Conservation (phyloP, 2,888 invertebrate species). For the Melanostoma mellinum region DNA sequence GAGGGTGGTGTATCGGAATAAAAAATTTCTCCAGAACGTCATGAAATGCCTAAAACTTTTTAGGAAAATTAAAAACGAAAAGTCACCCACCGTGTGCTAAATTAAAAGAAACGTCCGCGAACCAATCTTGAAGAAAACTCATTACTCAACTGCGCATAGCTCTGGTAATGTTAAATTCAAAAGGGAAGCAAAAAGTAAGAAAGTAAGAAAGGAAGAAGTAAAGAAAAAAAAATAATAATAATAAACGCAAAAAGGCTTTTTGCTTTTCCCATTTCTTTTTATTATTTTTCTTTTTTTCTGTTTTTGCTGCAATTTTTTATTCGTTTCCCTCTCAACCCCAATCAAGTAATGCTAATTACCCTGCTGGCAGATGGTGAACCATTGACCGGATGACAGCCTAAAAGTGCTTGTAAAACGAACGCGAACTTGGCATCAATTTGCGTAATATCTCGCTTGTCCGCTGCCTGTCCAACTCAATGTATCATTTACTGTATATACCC, state of each 20-base stretch:
- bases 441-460: conserved; percentile 47
- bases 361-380: conserved; percentile 69
- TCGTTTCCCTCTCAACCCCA: conserved; percentile 37
- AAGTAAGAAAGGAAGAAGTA: too few relatives aligned
- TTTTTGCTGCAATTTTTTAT: background rate
- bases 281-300: background rate
- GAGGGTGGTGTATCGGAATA: background rate
- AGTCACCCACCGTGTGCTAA: conserved; percentile 53
- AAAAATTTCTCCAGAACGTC: conserved; percentile 31
- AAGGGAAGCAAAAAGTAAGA: conserved; percentile 19
- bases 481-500: conserved; percentile 48
- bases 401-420: conserved; percentile 44
- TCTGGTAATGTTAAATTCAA: conserved; percentile 16
- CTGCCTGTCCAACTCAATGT: conserved; percentile 37
- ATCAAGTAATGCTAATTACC: conserved; percentile 69
- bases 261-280: conserved; percentile 35
- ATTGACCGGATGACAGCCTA: conserved; percentile 33
- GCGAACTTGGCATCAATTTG: conserved; percentile 67
- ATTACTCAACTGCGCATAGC: conserved; percentile 38
- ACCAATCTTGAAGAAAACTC: conserved; percentile 38
- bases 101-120: conserved; percentile 50
- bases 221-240: background rate
- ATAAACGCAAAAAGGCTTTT: conserved; percentile 28
- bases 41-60: conserved; percentile 65
- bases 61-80: conserved; percentile 63